Evolutionary conservation across 2,113 vertebrate species (phyloP), one percentile per base, ranked within the genome.

Genomic region (Ceratotherium simum): DNA sequence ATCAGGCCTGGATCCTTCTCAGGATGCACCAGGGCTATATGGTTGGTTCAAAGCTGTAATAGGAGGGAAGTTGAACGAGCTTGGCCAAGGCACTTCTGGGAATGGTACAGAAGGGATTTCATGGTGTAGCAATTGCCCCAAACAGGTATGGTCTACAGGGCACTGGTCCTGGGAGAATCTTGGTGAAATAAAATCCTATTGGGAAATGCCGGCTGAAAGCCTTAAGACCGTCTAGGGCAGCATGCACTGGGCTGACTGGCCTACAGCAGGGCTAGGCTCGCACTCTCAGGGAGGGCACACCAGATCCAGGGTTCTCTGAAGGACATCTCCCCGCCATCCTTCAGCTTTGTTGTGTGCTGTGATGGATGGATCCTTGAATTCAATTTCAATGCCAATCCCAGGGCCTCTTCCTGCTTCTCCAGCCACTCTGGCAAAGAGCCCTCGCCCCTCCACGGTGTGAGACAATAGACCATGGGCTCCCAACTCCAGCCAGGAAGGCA

Each of bases 51-150:
- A 62, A 90, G 10, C 70, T 79, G 17, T n/a, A 58, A 27, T 42
- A 33, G 51, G 54, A 65, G 31, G 62, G 58, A 72, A 73, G 54
- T 16, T 23, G 11, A 76, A 33, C 5, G 56, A 90, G 48, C 60
- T 0, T 23, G 21, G 62, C 39, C 33, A 3, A 78, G 56, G 89
- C 3, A 16, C 89, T 65, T 51, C 13, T 16, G 33, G 54, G 20
- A 12, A 67, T 36, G 51, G 33, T 4, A 21, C 20, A 39, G 60
- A 60, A 76, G 72, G 64, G 51, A 21, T 54, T 46, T 16, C 8
- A 1, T 27, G 27, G 58, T 10, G 0, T 6, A n/a, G 36, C 3
- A 2, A 10, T 0, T 39, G 69, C 25, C 60, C 36, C 60, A 31
- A 20, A 46, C 48, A 70, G 23, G 25, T 4, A 25, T 33, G 36